Evolutionary conservation across 2,888 invertebrate species (phyloP), one percentile per base, ranked within the genome.

Genomic region (Crossocerus cetratus): DNA sequence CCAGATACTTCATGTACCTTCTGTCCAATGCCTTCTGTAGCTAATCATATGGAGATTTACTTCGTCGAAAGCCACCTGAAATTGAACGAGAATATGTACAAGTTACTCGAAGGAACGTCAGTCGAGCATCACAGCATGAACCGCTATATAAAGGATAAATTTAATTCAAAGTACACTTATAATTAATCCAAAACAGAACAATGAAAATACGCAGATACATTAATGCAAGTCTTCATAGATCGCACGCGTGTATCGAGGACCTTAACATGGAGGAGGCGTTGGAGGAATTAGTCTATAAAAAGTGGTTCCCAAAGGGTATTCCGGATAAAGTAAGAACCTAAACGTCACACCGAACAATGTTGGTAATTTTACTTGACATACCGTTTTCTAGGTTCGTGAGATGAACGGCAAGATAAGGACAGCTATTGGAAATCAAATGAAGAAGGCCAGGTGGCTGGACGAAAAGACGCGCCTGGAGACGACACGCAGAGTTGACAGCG

Each of bases 1-100:
- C 5, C 14, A 14, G 4, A 20, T 53, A 18, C 8, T 53, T 14
- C 0, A n/a, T 18, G n/a, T n/a, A 53, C 3, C 18, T 8, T 18
- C 20, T 16, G 11, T 22, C 11, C 5, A 32, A 3, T 23, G 8
- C n/a, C 22, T n/a, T n/a, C n/a, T n/a, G 22, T 11, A 57, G 56
- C 32, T 14, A 57, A 57, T 23, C 56, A 57, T 18, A 23, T 22
- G 0, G 16, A 57, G n/a, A 32, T 57, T 14, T 57, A 11, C 23
- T 57, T 57, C 23, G 16, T 57, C 23, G 56, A 57, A n/a, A 21
- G 56, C 5, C 56, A 57, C n/a, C 5, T 57, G 3, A 23, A 57
- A 23, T 16, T 32, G 22, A n/a, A 16, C 14, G 0, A 8, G 4
- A 2, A 8, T 13, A 55, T 55, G 55, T 32, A 32, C 32, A 0